Evolutionary conservation across 2,797 vertebrate species (phyloP), one percentile per base, ranked within the genome.

Genomic region (Hipposideros larvatus): DNA sequence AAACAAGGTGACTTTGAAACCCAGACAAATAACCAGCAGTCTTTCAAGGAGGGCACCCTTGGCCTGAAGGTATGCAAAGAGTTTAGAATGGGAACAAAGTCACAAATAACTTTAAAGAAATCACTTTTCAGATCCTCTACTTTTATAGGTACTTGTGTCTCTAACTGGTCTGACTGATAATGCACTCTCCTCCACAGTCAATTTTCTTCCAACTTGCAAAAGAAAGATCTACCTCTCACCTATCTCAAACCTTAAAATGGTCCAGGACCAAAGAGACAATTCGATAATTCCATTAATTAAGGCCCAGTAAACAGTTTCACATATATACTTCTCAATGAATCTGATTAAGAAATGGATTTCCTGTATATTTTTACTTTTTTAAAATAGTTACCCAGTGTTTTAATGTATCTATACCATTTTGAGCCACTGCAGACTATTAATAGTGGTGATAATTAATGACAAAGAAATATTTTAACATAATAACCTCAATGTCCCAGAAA

Each of bases 391-490:
- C 31, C 79, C 53, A 93, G n/a, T 65, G 48, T 79, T 93, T 78
- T 73, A 19, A 87, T 87, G 19, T n/a, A 74, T 4, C 21, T 34
- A 31, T 41, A 57, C 4, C 16, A 86, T 74, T 88, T n/a, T 75
- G 46, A 94, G 37, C 22, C 46, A 34, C 14, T 57, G 2, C 5
- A 90, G n/a, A 66, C 48, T 43, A 87, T 41, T 85, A 91, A 61
- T 59, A n/a, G 73, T 9, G 43, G 55, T n/a, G 7, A 59, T 37
- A 75, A 78, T 78, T 87, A 66, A 65, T 11, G 34, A 19, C 70
- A 65, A 75, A 88, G n/a, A 80, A 91, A 65, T 88, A 85, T 88
- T 95, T 91, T 71, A 91, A 86, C 15, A 77, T 51, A 86, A 82
- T 73, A n/a, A 57, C 11, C 22, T 86, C 66, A 95, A 1, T 57